Conservation (phyloP, 2,888 invertebrate genomes). For the Zygothrica quintamaculata region DNA sequence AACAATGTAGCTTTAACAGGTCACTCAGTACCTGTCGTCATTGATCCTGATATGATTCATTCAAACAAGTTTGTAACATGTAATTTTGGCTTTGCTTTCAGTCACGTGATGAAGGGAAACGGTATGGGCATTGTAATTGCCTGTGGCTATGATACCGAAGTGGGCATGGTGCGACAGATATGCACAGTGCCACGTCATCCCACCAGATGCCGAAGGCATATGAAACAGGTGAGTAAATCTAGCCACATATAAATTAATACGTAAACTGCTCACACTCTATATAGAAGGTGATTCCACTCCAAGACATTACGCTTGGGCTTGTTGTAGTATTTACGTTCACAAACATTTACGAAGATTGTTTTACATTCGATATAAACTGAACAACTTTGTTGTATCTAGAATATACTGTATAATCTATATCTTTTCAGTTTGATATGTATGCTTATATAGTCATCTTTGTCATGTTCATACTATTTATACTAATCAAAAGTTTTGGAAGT, state of each 20-base stretch:
- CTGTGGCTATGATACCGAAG: slow-evolving; percentile 55
- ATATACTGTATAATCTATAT: too few species aligned
- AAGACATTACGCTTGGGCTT: too few species aligned
- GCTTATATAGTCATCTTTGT: too few species aligned
- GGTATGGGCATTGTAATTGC: slow-evolving; percentile 61
- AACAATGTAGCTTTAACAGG: slow-evolving; percentile 63
- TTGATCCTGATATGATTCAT: slow-evolving; percentile 27
- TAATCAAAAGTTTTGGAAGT: too few species aligned
- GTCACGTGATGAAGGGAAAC: slow-evolving; percentile 48
- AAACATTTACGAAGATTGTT: too few species aligned
- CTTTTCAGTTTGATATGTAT: too few species aligned
- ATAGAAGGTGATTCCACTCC: too few species aligned
- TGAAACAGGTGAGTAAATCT: slow-evolving; percentile 39
- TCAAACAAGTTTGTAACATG: slow-evolving; percentile 40
- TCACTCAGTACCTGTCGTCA: slow-evolving; percentile 29
- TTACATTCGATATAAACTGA: too few species aligned
- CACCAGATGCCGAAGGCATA: slow-evolving; percentile 20
- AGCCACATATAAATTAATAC: slow-evolving; percentile 21
- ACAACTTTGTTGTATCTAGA: too few species aligned
- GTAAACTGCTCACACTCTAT: too few species aligned
- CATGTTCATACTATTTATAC: too few species aligned
- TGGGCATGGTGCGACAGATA: slow-evolving; percentile 40
- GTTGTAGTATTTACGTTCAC: too few species aligned
- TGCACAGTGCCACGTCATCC: slow-evolving; percentile 30
- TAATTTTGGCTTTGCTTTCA: slow-evolving; percentile 63